Evolutionary conservation across 2,888 invertebrate species (phyloP).

Genomic region (Baccha elongata): DNA sequence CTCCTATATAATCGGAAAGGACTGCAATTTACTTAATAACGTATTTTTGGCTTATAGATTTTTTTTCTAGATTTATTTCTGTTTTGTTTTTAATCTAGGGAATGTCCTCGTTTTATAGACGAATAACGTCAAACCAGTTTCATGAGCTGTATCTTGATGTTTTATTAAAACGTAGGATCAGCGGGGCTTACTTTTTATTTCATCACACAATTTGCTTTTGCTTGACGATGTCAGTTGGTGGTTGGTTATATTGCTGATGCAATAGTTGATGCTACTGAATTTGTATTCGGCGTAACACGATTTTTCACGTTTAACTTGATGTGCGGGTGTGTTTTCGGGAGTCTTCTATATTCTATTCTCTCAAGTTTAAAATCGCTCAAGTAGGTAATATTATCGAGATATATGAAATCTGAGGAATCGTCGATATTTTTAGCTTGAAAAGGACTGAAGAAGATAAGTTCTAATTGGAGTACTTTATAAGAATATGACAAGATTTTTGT

Average conservation of each 20-base stretch:
- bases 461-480: no score
- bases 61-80: neutral
- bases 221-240: constrained; percentile 1
- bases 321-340: neutral
- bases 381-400: no score
- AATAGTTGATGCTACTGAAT: constrained; percentile 29
- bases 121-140: constrained; percentile 28
- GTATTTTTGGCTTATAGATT: constrained; percentile 19
- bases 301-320: neutral
- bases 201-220: constrained; percentile 34
- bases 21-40: constrained; percentile 41
- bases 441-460: no score
- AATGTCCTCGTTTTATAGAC: constrained; percentile 14
- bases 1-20: neutral
- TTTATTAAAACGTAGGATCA: constrained; percentile 21
- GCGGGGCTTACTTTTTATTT: constrained; percentile 11
- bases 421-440: no score
- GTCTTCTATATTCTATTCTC: no score
- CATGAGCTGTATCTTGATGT: constrained; percentile 18
- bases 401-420: no score
- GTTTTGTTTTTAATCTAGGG: constrained; percentile 18
- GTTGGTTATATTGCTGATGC: constrained; percentile 34
- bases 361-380: no score
- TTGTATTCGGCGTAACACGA: neutral
- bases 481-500: no score